Conservation (phyloP, 1,140 invertebrate genomes). For the Drosophila bifasciata region DNA sequence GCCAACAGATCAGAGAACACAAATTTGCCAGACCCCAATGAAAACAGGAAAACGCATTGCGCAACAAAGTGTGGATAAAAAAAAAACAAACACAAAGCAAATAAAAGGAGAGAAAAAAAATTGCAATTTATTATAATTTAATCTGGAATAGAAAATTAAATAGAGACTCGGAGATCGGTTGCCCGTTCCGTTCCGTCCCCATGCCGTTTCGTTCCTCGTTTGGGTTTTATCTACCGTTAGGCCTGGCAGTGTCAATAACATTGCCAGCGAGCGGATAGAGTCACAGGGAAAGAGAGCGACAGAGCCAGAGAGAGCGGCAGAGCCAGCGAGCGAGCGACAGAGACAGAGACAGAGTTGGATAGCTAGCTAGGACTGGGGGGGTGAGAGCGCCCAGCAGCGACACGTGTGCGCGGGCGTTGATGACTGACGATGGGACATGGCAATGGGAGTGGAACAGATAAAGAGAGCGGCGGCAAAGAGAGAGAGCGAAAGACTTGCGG, state of each 20-base stretch:
- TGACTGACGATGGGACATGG: conserved; percentile 31
- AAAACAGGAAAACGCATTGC: conserved; percentile 60
- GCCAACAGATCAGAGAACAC: conserved; percentile 43
- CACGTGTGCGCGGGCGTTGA: conserved; percentile 64
- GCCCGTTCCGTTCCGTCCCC: conserved; percentile 29
- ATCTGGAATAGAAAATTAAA: conserved; percentile 81
- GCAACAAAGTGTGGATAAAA: conserved; percentile 51
- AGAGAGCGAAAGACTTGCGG: conserved; percentile 17
- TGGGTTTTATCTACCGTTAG: conserved; percentile 81
- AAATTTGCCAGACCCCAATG: conserved; percentile 37
- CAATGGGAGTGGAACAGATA: conserved; percentile 8
- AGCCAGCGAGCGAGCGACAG: not conserved
- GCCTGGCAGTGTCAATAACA: conserved; percentile 74
- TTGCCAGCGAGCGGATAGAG: conserved; percentile 6
- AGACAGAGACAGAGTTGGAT: not conserved
- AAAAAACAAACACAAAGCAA: conserved; percentile 2
- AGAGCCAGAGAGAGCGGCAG: too few relatives aligned
- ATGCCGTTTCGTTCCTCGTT: conserved; percentile 69
- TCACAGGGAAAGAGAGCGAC: not conserved
- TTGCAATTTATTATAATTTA: conserved; percentile 82
- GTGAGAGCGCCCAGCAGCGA: conserved; percentile 7
- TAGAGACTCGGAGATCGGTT: conserved; percentile 42
- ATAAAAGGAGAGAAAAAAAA: conserved; percentile 45
- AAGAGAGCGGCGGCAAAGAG: not conserved
- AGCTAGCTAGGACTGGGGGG: not conserved